A percentile compares a stretch with the other conserved stretches of the same genome.
These are phyloP conservation scores for Brachionus sp. DNA, from an alignment of 1,140 invertebrate species.

Conservation along the genomic window DNA sequence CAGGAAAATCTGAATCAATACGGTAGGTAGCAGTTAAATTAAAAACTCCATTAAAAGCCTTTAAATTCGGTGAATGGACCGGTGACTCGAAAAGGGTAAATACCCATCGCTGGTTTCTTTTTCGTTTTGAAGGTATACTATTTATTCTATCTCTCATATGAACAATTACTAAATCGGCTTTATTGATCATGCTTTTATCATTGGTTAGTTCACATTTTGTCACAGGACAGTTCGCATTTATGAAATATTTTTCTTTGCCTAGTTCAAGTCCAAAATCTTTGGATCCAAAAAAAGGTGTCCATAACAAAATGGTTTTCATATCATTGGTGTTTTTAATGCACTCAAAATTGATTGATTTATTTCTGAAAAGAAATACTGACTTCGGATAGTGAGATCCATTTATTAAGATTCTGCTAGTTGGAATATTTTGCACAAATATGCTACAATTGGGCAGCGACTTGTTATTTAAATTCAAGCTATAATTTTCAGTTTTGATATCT, in stretches of 20 bases:
- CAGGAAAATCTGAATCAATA: not conserved
- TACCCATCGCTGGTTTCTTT: conserved; percentile 25
- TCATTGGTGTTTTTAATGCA: not conserved
- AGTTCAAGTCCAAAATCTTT: not conserved
- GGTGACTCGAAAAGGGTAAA: conserved; percentile 20
- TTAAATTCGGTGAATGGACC: not conserved
- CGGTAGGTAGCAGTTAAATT: conserved; percentile 13
- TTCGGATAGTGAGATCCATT: conserved; percentile 8
- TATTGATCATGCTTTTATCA: not conserved
- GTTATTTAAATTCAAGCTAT: not conserved
- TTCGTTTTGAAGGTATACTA: not conserved
- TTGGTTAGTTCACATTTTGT: conserved; percentile 13
- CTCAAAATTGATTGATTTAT: conserved; percentile 15
- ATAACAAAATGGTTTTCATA: conserved; percentile 22
- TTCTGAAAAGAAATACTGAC: not conserved
- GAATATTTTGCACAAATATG: not conserved
- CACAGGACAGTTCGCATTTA: conserved; percentile 9
- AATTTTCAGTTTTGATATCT: not conserved
- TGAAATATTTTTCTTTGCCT: not conserved
- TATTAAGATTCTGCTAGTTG: not conserved
- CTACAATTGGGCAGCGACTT: not conserved
- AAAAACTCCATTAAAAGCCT: not conserved
- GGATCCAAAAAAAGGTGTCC: conserved; percentile 24
- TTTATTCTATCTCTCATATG: conserved; percentile 25
- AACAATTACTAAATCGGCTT: conserved; percentile 6